These are phyloP conservation scores for Colletes latitarsis DNA, from an alignment of 1,140 invertebrate species.

Conservation along the genomic window DNA sequence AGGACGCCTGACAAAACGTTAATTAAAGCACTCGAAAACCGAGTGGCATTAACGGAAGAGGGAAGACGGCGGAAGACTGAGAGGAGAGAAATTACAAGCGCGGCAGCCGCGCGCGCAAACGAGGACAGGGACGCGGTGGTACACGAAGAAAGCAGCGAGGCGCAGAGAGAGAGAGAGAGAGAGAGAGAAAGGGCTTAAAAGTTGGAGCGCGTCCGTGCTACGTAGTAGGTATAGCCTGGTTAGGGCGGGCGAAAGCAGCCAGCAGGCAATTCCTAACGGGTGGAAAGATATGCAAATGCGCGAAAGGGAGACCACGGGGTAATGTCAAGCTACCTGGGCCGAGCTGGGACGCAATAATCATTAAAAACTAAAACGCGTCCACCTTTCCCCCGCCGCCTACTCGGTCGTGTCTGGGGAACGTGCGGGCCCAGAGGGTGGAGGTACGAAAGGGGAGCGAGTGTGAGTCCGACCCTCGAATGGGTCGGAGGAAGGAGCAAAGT, in stretches of 20 bases:
- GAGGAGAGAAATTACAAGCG: conserved; percentile 60
- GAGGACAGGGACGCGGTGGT: conserved; percentile 33
- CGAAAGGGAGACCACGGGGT: conserved; percentile 57
- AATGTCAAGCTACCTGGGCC: conserved; percentile 66
- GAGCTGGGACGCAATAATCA: conserved; percentile 75
- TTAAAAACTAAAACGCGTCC: conserved; percentile 77
- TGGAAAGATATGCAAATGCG: conserved; percentile 79
- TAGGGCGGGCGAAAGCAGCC: conserved; percentile 62
- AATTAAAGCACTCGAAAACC: conserved; percentile 76
- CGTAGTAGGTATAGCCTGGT: conserved; percentile 59
- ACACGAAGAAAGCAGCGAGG: neutral
- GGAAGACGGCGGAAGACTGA: conserved; percentile 29
- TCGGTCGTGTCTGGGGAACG: neutral
- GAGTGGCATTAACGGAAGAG: conserved; percentile 74
- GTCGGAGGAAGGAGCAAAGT: conserved; percentile 49
- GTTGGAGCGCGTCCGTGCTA: conserved; percentile 69
- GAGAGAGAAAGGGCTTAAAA: conserved; percentile 70
- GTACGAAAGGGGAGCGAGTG: neutral
- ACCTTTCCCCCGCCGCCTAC: neutral
- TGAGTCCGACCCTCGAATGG: no score
- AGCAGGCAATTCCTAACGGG: conserved; percentile 74
- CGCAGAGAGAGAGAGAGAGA: neutral
- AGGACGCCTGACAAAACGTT: conserved; percentile 71
- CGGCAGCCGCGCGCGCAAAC: conserved; percentile 31
- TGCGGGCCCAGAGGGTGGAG: neutral